A percentile compares a stretch with the other conserved stretches of the same genome.
phyloP scores from a whole-genome alignment of 1,140 invertebrate species.

The Saxidomus purpurata region DNA sequence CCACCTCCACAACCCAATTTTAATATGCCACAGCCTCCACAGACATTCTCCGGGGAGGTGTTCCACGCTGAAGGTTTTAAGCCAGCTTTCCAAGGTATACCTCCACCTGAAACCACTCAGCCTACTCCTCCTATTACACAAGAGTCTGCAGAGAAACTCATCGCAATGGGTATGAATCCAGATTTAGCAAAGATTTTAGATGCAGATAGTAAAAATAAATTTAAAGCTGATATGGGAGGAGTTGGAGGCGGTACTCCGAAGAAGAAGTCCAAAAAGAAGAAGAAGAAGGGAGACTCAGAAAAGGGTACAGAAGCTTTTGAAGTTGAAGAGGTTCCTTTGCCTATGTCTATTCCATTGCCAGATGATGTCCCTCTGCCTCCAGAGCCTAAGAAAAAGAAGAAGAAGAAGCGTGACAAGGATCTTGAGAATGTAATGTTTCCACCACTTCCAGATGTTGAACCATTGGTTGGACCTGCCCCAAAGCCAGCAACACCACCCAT shows the following conservation, averaged over 20 bases:
- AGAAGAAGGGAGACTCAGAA: conserved; percentile 38
- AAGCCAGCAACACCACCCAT: conserved; percentile 43
- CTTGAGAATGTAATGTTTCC: conserved; percentile 61
- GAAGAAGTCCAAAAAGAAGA: conserved; percentile 51
- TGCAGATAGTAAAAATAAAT: conserved; percentile 16
- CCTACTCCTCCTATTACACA: neutral
- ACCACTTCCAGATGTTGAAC: conserved; percentile 34
- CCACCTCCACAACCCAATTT: neutral
- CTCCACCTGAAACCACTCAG: neutral
- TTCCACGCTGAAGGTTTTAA: conserved; percentile 28
- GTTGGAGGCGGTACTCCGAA: neutral
- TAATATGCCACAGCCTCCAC: conserved; percentile 34
- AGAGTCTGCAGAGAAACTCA: conserved; percentile 55
- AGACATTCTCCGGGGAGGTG: conserved; percentile 49
- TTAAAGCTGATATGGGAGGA: neutral
- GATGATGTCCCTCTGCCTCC: conserved; percentile 61
- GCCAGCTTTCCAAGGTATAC: conserved; percentile 22
- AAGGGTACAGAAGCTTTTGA: conserved; percentile 3
- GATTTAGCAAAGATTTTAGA: conserved; percentile 62
- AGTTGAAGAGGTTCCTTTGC: conserved; percentile 41
- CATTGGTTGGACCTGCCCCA: conserved; percentile 49
- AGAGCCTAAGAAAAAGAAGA: conserved; percentile 61
- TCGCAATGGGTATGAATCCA: conserved; percentile 64
- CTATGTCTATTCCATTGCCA: conserved; percentile 65
- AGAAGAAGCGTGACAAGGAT: conserved; percentile 59